Base-by-base conservation (phyloP, 2,888 invertebrate species). In the Eilema griseolum region DNA sequence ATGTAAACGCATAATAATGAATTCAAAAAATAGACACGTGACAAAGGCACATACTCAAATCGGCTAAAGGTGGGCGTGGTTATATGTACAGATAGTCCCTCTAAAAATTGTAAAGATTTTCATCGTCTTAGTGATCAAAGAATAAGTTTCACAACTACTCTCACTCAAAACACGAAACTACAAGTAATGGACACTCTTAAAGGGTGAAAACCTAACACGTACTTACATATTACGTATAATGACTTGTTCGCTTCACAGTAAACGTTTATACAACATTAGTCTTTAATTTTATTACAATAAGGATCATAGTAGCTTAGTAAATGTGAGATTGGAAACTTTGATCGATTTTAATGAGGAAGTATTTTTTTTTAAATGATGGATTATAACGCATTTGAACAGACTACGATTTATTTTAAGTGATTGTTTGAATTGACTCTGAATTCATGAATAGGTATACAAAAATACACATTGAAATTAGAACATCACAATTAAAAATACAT, bases 171-270 rank as follows among this genome's bases (percentile, higher is more conserved):
- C 61, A 70, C 67, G 65, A 83, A 77, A 52, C 81, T 83, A 83
- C 81, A 62, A 81, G 73, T 72, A 78, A 78, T 81, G 83, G 83
- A 81, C 83, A 81, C 76, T 80, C 70, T 81, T 64, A 81, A 83
- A 76, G 69, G 79, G 74, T 81, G 81, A 81, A 74, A 70, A 76
- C 61, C 83, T 81, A 81, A 83, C 76, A 83, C 76, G 74, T 78
- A 83, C 73, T 69, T 75, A 75, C 61, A 80, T 75, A 79, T 82
- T 82, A 82, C 82, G 84, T 81, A 81, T 83, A 81, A 83, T 83
- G 82, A 83, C 84, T 79, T 77, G 77, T 77, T 74, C 75, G 72
- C 72, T 77, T 73, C 70, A 81, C 77, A 76, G 64, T 72, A 67
- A 75, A 83, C 73, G 77, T 82, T 79, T 79, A 79, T 74, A 81